These are phyloP conservation scores for Eubasilissa regina DNA, from an alignment of 1,140 invertebrate species.

Conservation along the genomic window DNA sequence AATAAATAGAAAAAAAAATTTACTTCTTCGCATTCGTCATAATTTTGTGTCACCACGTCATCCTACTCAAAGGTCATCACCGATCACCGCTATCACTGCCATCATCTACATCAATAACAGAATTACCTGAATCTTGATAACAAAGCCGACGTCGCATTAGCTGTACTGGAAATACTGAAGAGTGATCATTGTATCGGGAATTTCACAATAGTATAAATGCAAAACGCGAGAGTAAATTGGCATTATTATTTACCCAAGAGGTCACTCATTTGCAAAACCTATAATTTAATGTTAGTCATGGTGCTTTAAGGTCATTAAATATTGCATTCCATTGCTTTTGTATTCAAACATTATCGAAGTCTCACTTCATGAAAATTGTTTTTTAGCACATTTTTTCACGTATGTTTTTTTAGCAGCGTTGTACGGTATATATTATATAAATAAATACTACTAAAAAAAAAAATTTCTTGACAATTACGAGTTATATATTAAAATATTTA, in stretches of 20 bases:
- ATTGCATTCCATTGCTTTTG: slow-evolving; percentile 20
- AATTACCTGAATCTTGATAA: background rate
- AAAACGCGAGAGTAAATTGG: slow-evolving; percentile 8
- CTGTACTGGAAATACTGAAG: background rate
- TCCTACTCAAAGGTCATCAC: no score
- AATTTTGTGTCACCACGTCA: no score
- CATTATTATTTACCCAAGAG: slow-evolving; percentile 26
- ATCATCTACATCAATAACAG: no score
- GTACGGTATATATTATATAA: background rate
- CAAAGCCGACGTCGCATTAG: background rate
- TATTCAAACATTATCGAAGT: background rate
- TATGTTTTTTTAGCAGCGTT: background rate
- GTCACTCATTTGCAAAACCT: slow-evolving; percentile 13
- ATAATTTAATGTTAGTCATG: slow-evolving; percentile 34
- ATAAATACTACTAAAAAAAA: background rate
- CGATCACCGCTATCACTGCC: no score
- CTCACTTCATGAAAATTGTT: background rate
- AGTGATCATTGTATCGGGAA: background rate
- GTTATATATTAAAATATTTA: no score
- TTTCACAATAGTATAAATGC: slow-evolving; percentile 21
- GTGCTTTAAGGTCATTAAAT: slow-evolving; percentile 14
- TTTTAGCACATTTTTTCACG: background rate
- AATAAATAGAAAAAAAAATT: no score
- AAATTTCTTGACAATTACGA: background rate
- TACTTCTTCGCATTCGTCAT: no score